Percentiles rank a stretch among this genome's conserved stretches.
phyloP scores from a whole-genome alignment of 2,113 vertebrate species.

The Gallinago jamesoni region DNA sequence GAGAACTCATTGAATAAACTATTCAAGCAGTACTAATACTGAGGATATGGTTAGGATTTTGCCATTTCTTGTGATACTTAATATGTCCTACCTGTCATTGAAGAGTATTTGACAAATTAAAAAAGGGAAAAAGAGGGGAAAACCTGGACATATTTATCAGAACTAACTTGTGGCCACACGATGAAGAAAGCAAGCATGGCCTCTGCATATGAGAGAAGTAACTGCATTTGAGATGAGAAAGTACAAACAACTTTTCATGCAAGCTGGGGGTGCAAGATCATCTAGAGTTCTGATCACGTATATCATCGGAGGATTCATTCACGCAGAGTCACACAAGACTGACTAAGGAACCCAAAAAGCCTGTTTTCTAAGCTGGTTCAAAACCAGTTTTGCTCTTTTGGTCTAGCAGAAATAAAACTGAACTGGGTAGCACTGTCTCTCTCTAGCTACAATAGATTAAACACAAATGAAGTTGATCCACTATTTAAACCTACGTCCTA shows the following conservation, averaged over 20 bases:
- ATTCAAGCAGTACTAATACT: background rate
- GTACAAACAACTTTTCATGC: background rate
- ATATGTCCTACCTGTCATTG: background rate
- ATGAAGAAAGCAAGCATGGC: background rate
- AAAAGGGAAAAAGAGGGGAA: background rate
- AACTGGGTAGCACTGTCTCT: background rate
- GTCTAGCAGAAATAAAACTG: background rate
- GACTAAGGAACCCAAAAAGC: background rate
- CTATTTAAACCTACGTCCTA: background rate
- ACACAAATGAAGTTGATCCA: background rate
- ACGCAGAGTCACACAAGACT: background rate
- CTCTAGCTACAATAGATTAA: background rate
- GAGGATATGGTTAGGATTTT: background rate
- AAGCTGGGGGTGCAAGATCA: background rate
- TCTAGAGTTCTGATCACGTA: background rate
- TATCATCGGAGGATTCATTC: background rate
- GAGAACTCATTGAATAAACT: background rate
- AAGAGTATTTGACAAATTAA: background rate
- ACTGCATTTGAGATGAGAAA: background rate
- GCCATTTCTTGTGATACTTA: background rate
- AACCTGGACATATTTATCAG: background rate
- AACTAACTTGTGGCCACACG: background rate
- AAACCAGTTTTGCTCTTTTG: background rate
- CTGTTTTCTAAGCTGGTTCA: background rate
- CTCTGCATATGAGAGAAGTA: background rate